These are phyloP conservation scores for Tursiops truncatus DNA, from an alignment of 2,113 vertebrate species.

Conservation along the genomic window DNA sequence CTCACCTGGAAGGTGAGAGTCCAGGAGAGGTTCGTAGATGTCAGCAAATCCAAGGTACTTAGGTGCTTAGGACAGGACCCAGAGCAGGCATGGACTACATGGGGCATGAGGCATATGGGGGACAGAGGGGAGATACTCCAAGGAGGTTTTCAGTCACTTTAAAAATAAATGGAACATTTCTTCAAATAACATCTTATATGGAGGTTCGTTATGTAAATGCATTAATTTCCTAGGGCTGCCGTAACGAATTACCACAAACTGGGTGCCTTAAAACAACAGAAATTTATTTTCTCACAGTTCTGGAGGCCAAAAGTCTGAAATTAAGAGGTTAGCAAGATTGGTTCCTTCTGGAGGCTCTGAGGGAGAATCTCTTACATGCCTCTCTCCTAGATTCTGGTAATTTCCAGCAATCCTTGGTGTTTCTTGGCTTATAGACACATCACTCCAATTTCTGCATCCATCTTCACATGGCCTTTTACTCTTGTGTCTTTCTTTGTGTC, in stretches of 20 bases:
- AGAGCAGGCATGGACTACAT: neutral
- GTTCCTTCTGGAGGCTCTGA: neutral
- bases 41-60: neutral
- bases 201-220: neutral
- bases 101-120: too few species aligned
- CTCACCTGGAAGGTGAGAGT: too few species aligned
- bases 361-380: neutral
- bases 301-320: neutral
- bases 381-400: neutral
- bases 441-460: neutral
- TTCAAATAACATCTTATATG: neutral
- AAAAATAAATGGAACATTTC: neutral
- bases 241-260: neutral
- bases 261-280: neutral
- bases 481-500: neutral
- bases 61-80: too few species aligned
- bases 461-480: accelerated
- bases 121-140: neutral
- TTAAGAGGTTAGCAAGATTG: neutral
- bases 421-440: neutral
- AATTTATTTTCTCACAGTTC: neutral
- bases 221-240: neutral
- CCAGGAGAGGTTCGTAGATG: accelerated
- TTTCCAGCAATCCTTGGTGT: neutral
- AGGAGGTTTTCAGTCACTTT: neutral